These are phyloP conservation scores for Oryzias celebensis DNA, from an alignment of 2,113 vertebrate species.

Conservation along the genomic window DNA sequence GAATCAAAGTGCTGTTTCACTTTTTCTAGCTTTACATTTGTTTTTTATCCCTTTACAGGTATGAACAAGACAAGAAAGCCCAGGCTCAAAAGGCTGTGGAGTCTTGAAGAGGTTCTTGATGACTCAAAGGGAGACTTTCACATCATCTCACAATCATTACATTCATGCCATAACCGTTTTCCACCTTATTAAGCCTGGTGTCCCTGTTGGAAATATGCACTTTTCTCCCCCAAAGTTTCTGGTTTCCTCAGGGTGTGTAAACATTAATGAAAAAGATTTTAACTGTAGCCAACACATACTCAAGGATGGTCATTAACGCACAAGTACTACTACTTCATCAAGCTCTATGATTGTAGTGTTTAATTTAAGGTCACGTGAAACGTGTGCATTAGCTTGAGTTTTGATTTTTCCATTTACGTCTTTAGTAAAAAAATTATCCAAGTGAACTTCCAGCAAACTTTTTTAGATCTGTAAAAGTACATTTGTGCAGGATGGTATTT, in stretches of 20 bases:
- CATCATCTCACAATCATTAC: slow-evolving; percentile 29
- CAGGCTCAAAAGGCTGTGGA: slow-evolving; percentile 62
- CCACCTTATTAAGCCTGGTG: slow-evolving; percentile 38
- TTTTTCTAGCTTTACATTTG: neutral
- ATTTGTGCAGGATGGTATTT: too few species aligned
- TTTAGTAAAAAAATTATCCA: slow-evolving; percentile 39
- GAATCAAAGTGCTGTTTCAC: too few species aligned
- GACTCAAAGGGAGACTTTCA: slow-evolving; percentile 57
- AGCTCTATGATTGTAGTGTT: slow-evolving; percentile 57
- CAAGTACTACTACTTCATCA: slow-evolving; percentile 46
- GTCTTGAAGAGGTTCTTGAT: slow-evolving; percentile 51
- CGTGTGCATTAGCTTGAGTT: slow-evolving; percentile 23
- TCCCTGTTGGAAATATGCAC: slow-evolving; percentile 58
- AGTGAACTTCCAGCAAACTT: slow-evolving; percentile 18
- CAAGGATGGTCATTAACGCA: slow-evolving; percentile 60
- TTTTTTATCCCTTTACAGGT: slow-evolving; percentile 61
- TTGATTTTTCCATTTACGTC: slow-evolving; percentile 29
- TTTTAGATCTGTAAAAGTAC: too few species aligned
- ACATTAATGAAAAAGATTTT: slow-evolving; percentile 7
- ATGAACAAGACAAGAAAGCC: slow-evolving; percentile 84
- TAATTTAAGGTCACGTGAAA: slow-evolving; percentile 42
- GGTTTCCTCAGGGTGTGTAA: slow-evolving; percentile 51
- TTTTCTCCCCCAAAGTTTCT: slow-evolving; percentile 36
- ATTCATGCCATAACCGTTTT: slow-evolving; percentile 50
- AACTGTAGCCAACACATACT: slow-evolving; percentile 41